Conservation (phyloP, 2,113 vertebrate genomes). For the Cairina moschata region DNA sequence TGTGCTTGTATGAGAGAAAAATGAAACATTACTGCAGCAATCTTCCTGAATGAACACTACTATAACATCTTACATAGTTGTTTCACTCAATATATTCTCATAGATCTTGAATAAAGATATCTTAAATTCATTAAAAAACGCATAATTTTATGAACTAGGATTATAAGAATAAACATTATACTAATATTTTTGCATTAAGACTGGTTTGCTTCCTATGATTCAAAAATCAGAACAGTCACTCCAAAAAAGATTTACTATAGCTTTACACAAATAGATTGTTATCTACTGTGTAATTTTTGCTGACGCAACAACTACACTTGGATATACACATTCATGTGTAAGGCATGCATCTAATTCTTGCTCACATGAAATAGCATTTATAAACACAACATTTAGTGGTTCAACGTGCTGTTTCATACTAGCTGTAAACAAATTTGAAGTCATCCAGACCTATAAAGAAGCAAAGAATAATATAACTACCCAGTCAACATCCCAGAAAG, state of each 20-base stretch:
- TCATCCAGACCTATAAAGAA: neutral
- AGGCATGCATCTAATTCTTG: neutral
- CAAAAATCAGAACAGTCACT: neutral
- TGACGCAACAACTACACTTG: neutral
- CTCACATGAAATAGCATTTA: neutral
- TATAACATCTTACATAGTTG: neutral
- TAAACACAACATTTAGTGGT: neutral
- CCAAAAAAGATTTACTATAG: neutral
- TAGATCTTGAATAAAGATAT: neutral
- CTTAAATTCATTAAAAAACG: neutral
- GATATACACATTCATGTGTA: neutral
- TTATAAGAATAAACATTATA: neutral
- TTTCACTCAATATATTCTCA: neutral
- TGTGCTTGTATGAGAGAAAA: neutral
- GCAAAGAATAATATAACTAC: neutral
- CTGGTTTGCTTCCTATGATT: neutral
- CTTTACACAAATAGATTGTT: neutral
- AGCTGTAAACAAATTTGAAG: neutral
- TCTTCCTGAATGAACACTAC: neutral
- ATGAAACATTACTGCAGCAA: neutral
- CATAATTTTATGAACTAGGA: neutral
- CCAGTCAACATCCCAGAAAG: neutral
- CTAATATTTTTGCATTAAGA: neutral
- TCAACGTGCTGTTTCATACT: neutral
- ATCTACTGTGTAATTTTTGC: neutral